Evolutionary conservation across 2,888 invertebrate genomes (phyloP).

Genomic region (Hydraecia micacea): DNA sequence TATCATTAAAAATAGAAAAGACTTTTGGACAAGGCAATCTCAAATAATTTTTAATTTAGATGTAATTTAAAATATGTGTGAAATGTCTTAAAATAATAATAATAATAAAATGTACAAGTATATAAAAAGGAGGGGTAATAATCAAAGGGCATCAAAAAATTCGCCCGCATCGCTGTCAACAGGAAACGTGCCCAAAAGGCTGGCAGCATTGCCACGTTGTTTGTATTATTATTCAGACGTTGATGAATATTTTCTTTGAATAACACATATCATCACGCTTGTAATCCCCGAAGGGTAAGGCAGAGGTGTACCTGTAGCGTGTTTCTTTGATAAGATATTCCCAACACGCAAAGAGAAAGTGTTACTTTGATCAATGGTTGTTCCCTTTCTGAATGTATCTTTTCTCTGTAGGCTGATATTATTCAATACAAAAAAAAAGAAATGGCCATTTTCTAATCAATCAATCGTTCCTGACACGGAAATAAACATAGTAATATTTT

Average conservation of each 20-base stretch:
- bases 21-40: neutral
- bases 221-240: neutral
- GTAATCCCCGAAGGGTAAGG: neutral
- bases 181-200: too few species aligned
- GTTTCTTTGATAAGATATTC: neutral
- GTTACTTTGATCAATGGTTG: slow-evolving; percentile 24
- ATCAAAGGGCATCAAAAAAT: too few species aligned
- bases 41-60: neutral
- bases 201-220: too few species aligned
- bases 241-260: neutral
- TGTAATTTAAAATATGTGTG: neutral
- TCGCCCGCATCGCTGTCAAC: too few species aligned
- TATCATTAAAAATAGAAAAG: neutral
- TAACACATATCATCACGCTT: neutral
- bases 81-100: too few species aligned
- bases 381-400: neutral
- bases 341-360: neutral
- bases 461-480: neutral
- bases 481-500: neutral
- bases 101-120: too few species aligned
- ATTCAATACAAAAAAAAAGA: neutral
- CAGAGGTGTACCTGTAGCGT: neutral
- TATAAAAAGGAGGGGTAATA: too few species aligned
- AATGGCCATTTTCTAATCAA: neutral
- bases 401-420: too few species aligned